A percentile compares a stretch with the other conserved stretches of the same genome.
Evolutionary conservation across 1,140 invertebrate genomes (phyloP).

Genomic region (Diuraphis noxia): DNA sequence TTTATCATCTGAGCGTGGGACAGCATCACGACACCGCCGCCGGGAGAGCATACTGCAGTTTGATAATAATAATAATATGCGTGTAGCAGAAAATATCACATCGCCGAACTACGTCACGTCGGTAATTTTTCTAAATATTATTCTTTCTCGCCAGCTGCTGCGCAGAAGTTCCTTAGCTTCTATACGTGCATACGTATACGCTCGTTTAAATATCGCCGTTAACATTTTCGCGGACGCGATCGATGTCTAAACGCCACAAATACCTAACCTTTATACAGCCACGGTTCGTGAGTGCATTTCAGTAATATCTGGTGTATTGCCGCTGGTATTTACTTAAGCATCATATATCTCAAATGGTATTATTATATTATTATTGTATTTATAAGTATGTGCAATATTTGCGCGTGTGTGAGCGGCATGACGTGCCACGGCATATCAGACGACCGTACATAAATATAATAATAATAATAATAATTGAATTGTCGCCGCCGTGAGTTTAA

Average conservation of each 20-base stretch:
- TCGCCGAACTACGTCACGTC: not conserved
- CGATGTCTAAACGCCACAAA: not conserved
- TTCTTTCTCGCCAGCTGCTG: not conserved
- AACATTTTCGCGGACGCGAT: not conserved
- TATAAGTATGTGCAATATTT: not conserved
- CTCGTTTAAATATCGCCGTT: not conserved
- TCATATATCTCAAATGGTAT: not conserved
- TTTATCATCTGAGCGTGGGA: not conserved
- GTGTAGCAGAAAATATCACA: not conserved
- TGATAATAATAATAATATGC: not conserved
- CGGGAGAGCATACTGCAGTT: not conserved
- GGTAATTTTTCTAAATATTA: not conserved
- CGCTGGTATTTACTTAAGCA: not conserved
- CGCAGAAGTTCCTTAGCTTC: too few relatives aligned
- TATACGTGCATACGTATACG: not conserved
- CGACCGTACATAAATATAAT: not conserved
- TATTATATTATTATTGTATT: not conserved
- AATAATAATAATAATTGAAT: constrained; percentile 16
- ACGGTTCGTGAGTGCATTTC: not conserved
- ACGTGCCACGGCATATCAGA: not conserved
- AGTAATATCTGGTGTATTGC: not conserved
- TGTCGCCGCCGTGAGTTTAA: constrained; percentile 29
- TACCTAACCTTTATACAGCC: not conserved
- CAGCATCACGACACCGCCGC: not conserved
- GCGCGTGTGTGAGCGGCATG: not conserved